phyloP scores from a whole-genome alignment of 2,888 invertebrate species.

The Tetanocera ferruginea region DNA sequence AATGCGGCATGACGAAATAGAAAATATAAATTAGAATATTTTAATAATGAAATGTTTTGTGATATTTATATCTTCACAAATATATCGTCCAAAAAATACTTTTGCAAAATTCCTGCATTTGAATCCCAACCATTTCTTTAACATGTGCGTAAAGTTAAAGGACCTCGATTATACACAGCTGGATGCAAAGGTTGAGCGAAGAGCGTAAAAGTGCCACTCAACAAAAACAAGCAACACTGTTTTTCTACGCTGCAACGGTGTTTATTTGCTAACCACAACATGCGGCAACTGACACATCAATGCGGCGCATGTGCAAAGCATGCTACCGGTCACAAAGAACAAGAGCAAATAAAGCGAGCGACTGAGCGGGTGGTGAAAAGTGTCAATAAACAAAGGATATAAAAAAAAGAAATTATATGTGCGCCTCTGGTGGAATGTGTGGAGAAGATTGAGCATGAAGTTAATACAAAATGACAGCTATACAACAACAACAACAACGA shows the following conservation, averaged over 20 bases:
- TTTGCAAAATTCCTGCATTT: not conserved
- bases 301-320: constrained; percentile 5
- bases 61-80: no score
- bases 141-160: not conserved
- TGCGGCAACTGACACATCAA: constrained; percentile 49
- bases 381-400: not conserved
- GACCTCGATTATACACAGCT: not conserved
- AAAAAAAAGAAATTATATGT: not conserved
- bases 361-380: not conserved
- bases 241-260: constrained; percentile 42
- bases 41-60: no score
- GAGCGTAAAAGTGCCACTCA: not conserved
- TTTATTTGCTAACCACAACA: constrained; percentile 63
- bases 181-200: not conserved
- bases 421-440: constrained; percentile 13
- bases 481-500: not conserved
- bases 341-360: not conserved
- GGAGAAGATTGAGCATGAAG: not conserved
- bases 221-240: constrained; percentile 6
- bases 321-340: not conserved
- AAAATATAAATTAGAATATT: no score
- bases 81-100: not conserved
- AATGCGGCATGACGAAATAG: no score
- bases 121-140: not conserved
- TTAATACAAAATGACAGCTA: not conserved